These are phyloP conservation scores for Muscicapa comitata DNA, from an alignment of 2,797 vertebrate genomes.

Conservation along the genomic window DNA sequence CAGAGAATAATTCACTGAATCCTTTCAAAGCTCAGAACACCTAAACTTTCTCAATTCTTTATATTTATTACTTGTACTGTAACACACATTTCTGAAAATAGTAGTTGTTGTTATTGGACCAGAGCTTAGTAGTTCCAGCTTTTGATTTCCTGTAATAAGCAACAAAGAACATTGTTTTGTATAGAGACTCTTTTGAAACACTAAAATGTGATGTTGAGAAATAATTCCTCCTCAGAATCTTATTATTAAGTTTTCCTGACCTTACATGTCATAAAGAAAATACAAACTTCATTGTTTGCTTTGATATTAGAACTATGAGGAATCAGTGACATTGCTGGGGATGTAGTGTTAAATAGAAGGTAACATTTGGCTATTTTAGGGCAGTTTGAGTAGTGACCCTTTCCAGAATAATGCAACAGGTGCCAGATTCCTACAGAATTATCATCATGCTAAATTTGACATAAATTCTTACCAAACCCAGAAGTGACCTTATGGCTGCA, in stretches of 20 bases:
- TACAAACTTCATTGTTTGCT: not conserved
- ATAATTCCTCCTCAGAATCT: not conserved
- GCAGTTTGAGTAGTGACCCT: not conserved
- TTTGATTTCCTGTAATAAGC: not conserved
- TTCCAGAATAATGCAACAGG: not conserved
- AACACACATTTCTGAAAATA: not conserved
- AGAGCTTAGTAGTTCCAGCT: not conserved
- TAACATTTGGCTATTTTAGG: not conserved
- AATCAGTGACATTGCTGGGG: not conserved
- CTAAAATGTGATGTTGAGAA: not conserved
- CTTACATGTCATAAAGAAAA: not conserved
- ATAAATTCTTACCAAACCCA: not conserved
- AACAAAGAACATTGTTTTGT: not conserved
- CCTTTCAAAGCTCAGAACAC: not conserved
- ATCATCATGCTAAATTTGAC: not conserved
- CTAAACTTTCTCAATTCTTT: not conserved
- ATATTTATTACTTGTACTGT: not conserved
- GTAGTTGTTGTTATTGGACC: conserved; percentile 10
- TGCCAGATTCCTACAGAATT: not conserved
- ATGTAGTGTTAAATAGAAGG: not conserved
- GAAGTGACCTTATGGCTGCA: not conserved
- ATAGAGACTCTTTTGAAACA: not conserved
- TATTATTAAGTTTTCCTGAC: not conserved
- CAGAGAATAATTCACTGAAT: not conserved
- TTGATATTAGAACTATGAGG: not conserved